A percentile compares a stretch with the other conserved stretches of the same genome.
phyloP scores from a whole-genome alignment of 1,140 invertebrate genomes.

The Oreohelix idahoensis region DNA sequence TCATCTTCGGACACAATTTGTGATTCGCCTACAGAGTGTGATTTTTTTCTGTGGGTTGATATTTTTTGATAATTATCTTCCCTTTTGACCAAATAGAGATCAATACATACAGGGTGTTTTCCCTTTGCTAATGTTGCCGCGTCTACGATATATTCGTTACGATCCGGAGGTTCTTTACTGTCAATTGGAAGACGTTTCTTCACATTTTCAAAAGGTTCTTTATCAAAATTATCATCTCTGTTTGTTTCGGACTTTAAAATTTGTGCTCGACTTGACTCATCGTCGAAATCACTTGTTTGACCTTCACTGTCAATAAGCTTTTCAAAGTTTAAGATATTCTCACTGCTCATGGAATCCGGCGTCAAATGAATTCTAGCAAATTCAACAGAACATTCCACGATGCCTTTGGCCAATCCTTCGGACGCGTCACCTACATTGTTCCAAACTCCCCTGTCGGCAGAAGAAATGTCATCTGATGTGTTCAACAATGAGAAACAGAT shows the following conservation, averaged over 20 bases:
- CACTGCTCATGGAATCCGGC: no score
- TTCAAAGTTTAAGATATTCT: no score
- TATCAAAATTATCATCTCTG: not conserved
- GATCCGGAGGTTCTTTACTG: not conserved
- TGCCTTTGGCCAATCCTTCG: no score
- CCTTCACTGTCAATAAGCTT: no score
- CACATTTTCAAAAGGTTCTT: not conserved
- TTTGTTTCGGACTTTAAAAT: not conserved
- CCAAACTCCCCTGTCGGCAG: no score
- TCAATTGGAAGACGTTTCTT: not conserved
- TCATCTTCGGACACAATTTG: not conserved
- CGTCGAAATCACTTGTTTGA: no score
- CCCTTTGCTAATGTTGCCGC: not conserved
- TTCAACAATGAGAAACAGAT: not conserved
- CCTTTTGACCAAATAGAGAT: not conserved
- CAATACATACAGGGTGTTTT: not conserved
- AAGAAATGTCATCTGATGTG: no score
- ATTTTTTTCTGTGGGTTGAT: not conserved
- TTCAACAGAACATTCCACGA: no score
- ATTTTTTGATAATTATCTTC: not conserved
- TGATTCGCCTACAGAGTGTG: not conserved
- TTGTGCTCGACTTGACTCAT: not conserved
- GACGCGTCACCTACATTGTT: no score
- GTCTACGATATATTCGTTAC: not conserved
- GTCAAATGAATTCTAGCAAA: no score